Evolutionary conservation across 1,140 invertebrate genomes (phyloP).

Genomic region (Neuroterus valhalla): DNA sequence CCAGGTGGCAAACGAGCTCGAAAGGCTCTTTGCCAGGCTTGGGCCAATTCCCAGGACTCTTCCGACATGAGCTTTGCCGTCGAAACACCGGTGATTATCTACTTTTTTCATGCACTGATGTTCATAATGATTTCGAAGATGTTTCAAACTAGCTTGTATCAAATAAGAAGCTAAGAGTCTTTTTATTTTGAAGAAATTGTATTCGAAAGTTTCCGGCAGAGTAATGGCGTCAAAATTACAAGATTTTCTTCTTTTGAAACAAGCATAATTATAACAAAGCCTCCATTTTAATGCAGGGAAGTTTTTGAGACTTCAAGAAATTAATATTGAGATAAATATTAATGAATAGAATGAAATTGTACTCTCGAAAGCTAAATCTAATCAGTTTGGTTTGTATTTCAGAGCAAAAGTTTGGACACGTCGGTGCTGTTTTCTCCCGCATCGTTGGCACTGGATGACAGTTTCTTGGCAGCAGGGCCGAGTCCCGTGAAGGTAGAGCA

Average conservation of each 20-base stretch:
- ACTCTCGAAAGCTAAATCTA: neutral
- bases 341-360: too few species aligned
- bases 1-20: conserved; percentile 80
- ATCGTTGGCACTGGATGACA: conserved; percentile 81
- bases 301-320: too few species aligned
- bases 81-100: conserved; percentile 84
- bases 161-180: too few species aligned
- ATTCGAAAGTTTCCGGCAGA: too few species aligned
- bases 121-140: too few species aligned
- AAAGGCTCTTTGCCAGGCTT: conserved; percentile 84
- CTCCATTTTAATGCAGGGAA: too few species aligned
- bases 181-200: too few species aligned
- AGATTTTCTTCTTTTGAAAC: too few species aligned
- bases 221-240: too few species aligned
- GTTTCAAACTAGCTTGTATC: too few species aligned
- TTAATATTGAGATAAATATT: too few species aligned
- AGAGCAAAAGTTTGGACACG: conserved; percentile 90
- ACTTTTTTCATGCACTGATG: neutral
- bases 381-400: conserved; percentile 62
- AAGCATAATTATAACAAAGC: too few species aligned
- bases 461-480: conserved; percentile 69
- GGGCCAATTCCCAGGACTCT: conserved; percentile 79
- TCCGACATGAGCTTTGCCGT: conserved; percentile 80
- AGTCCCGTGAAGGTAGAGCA: conserved; percentile 73
- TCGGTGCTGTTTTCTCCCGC: conserved; percentile 90